Conservation (phyloP, 2,888 invertebrate genomes). For the Orthonevra nobilis region DNA sequence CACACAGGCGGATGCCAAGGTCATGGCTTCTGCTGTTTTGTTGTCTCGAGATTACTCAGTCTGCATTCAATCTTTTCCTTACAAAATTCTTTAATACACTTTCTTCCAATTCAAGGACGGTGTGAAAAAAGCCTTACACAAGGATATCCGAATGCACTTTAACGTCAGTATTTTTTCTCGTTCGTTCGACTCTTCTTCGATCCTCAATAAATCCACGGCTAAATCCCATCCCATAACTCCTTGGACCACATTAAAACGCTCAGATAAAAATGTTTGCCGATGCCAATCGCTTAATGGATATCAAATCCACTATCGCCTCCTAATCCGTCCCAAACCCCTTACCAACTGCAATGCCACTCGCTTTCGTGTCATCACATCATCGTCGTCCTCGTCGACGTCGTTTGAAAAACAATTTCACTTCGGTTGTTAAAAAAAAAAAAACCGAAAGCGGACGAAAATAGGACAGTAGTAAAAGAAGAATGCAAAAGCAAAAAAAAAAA, state of each 20-base stretch:
- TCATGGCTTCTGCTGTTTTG: too few relatives aligned
- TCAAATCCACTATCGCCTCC: constrained; percentile 47
- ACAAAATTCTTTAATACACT: too few relatives aligned
- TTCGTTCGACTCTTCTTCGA: constrained; percentile 45
- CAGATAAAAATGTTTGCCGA: constrained; percentile 65
- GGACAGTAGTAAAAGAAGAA: constrained; percentile 6
- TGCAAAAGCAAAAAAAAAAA: constrained; percentile 5
- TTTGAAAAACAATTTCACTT: constrained; percentile 65
- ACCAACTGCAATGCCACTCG: constrained; percentile 25
- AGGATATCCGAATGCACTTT: constrained; percentile 44
- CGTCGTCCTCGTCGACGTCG: constrained; percentile 57
- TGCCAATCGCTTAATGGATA: constrained; percentile 70
- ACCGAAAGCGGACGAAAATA: too few relatives aligned
- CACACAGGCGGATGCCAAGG: too few relatives aligned
- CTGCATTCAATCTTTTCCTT: too few relatives aligned
- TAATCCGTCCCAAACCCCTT: background rate
- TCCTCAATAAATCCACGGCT: constrained; percentile 33
- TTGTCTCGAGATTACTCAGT: too few relatives aligned
- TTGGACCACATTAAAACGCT: constrained; percentile 68
- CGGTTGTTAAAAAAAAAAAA: constrained; percentile 40
- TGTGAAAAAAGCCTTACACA: too few relatives aligned
- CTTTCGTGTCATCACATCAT: constrained; percentile 66
- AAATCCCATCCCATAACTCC: constrained; percentile 59
- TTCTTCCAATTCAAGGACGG: too few relatives aligned
- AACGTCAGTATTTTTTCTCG: constrained; percentile 29